A percentile compares a stretch with the other conserved stretches of the same genome.
Conservation (phyloP, 2,888 invertebrate genomes). For the Epirrhoe alternata region DNA sequence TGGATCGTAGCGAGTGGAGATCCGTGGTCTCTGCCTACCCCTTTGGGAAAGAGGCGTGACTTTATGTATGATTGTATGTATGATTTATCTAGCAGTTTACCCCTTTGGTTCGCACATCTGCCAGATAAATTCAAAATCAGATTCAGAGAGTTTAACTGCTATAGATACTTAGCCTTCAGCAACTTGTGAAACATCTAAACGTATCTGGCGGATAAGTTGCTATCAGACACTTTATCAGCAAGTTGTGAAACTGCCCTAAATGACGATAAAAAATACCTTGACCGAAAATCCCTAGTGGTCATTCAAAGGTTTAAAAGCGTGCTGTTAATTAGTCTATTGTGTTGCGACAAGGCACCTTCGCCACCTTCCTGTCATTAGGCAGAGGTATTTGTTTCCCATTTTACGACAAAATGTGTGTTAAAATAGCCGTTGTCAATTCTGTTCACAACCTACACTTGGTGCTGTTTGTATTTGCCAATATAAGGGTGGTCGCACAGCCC, state of each 20-base stretch:
- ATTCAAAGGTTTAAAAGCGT: slow-evolving; percentile 8
- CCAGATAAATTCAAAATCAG: too few relatives aligned
- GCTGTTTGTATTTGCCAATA: background rate
- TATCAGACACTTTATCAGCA: background rate
- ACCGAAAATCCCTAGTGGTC: slow-evolving; percentile 6
- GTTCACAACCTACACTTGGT: background rate
- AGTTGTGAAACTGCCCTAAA: background rate
- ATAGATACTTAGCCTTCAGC: too few relatives aligned
- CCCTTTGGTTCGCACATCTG: too few relatives aligned
- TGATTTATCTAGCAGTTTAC: too few relatives aligned
- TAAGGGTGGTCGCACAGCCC: background rate
- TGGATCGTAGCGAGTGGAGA: too few relatives aligned
- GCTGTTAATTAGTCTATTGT: slow-evolving; percentile 30
- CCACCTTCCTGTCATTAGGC: slow-evolving; percentile 30
- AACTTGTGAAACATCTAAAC: too few relatives aligned
- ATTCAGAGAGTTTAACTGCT: too few relatives aligned
- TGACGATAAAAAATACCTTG: slow-evolving; percentile 2
- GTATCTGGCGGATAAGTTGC: too few relatives aligned
- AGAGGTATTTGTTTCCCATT: slow-evolving; percentile 16
- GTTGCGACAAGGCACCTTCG: slow-evolving; percentile 22
- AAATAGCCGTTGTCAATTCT: slow-evolving; percentile 3
- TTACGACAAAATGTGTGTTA: slow-evolving; percentile 12
- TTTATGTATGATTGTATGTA: too few relatives aligned
- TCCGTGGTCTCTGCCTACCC: too few relatives aligned
- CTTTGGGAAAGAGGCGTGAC: too few relatives aligned